Conservation (phyloP, 1,140 invertebrate species). For the Drosophila chauvacae region DNA sequence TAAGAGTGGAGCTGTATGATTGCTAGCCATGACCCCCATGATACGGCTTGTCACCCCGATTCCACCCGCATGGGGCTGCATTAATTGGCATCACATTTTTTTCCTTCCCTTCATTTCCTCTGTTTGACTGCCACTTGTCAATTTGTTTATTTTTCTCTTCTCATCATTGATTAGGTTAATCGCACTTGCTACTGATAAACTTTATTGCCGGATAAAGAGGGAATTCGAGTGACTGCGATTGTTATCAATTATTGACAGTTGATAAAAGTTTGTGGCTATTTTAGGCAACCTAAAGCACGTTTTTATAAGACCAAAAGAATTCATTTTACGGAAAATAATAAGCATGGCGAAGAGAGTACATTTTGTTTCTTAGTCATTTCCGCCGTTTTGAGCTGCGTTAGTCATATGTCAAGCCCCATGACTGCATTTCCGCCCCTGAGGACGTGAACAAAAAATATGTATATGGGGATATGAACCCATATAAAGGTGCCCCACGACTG, state of each 20-base stretch:
- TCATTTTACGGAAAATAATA: neutral
- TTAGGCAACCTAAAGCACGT: conserved; percentile 1
- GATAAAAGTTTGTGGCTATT: conserved; percentile 25
- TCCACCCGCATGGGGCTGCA: neutral
- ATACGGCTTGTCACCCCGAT: neutral
- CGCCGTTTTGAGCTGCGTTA: neutral
- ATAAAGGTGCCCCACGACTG: conserved; percentile 2
- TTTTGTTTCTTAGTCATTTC: neutral
- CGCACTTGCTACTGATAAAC: conserved; percentile 36
- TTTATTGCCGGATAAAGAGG: conserved; percentile 4
- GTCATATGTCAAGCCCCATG: conserved; percentile 7
- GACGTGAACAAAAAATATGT: neutral
- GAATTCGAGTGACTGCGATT: conserved; percentile 3
- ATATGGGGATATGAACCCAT: conserved; percentile 9
- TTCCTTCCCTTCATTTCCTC: conserved; percentile 31
- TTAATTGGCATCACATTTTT: conserved; percentile 32
- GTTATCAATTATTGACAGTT: conserved; percentile 23
- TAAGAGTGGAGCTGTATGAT: neutral
- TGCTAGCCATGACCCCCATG: conserved; percentile 12
- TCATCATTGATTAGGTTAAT: conserved; percentile 32
- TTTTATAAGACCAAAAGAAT: neutral
- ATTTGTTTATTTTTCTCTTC: conserved; percentile 27
- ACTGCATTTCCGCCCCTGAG: conserved; percentile 20
- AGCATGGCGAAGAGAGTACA: neutral
- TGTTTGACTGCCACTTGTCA: conserved; percentile 42